These are phyloP conservation scores for Meganola albula DNA, from an alignment of 2,888 invertebrate species.

Conservation along the genomic window DNA sequence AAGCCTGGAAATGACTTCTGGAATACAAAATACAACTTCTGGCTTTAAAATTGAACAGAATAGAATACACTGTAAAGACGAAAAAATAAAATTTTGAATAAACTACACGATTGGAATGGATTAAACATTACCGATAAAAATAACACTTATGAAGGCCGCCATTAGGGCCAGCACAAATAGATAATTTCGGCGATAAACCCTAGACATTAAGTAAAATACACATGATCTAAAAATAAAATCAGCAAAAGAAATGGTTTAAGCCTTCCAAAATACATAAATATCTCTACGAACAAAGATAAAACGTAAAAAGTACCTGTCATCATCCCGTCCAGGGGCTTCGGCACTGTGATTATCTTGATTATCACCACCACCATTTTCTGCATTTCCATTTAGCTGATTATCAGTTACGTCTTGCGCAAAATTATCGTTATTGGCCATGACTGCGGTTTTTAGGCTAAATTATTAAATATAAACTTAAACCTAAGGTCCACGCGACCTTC, in stretches of 20 bases:
- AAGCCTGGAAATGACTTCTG: constrained; percentile 58
- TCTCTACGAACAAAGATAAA: too few relatives aligned
- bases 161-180: constrained; percentile 52
- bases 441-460: constrained; percentile 78
- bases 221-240: too few relatives aligned
- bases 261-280: too few relatives aligned
- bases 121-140: constrained; percentile 52
- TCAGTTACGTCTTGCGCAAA: constrained; percentile 87
- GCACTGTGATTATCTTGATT: constrained; percentile 85
- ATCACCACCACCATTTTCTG: constrained; percentile 82
- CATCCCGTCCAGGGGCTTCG: constrained; percentile 87
- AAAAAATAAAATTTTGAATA: constrained; percentile 67
- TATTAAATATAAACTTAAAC: constrained; percentile 66
- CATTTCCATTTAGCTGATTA: constrained; percentile 80
- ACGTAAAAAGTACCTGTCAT: constrained; percentile 81
- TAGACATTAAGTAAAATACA: too few relatives aligned
- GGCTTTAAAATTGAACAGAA: constrained; percentile 47
- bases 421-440: constrained; percentile 87
- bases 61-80: constrained; percentile 55
- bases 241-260: too few relatives aligned
- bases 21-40: constrained; percentile 66
- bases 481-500: constrained; percentile 73
- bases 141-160: constrained; percentile 70
- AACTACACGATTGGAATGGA: constrained; percentile 60
- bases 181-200: too few relatives aligned